phyloP scores from a whole-genome alignment of 2,113 vertebrate genomes.

The Malurus alboscapulatus region DNA sequence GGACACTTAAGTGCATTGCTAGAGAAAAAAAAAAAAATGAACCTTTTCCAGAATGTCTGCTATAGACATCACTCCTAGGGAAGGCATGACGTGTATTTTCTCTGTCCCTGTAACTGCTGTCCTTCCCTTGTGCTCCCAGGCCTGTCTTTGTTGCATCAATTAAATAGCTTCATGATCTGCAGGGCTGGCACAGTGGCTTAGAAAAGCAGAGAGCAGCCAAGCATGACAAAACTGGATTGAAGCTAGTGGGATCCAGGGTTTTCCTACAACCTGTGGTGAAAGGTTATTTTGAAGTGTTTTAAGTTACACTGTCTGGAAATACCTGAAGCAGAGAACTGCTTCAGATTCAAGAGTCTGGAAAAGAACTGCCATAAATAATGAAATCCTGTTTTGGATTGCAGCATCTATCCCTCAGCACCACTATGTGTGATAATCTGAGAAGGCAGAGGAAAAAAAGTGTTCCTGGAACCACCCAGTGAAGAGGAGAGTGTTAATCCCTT shows the following conservation, averaged over 20 bases:
- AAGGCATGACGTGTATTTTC: slow-evolving; percentile 3
- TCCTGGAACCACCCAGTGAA: neutral
- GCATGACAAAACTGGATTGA: slow-evolving; percentile 27
- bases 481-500: neutral
- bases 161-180: neutral
- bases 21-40: neutral
- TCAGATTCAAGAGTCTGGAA: neutral
- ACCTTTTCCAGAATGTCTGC: slow-evolving; percentile 3
- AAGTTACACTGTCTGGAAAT: neutral
- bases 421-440: neutral
- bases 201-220: slow-evolving; percentile 6
- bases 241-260: neutral
- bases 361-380: neutral
- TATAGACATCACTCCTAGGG: neutral
- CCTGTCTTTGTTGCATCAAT: slow-evolving; percentile 20
- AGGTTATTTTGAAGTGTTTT: neutral
- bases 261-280: neutral
- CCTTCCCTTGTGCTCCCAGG: neutral
- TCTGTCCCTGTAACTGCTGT: neutral
- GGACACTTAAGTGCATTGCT: neutral
- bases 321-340: neutral
- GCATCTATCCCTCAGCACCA: neutral
- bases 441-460: neutral
- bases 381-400: neutral
- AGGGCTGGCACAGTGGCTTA: slow-evolving; percentile 7